Evolutionary conservation across 2,888 invertebrate genomes (phyloP).

Genomic region (Heteromyza rotundicornis): DNA sequence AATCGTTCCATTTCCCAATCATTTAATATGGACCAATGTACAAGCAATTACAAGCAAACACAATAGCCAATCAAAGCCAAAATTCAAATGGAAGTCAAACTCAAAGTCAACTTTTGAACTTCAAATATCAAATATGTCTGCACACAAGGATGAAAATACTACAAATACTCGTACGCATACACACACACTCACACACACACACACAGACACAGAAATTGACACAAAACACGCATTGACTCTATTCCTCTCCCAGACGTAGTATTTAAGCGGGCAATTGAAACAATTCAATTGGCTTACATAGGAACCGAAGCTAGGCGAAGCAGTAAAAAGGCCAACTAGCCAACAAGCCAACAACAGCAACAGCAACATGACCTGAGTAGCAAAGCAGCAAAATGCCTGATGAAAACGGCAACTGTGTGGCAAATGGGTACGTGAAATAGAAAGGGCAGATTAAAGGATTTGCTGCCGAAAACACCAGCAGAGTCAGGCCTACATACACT

Average conservation of each 20-base stretch:
- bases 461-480: conserved; percentile 28
- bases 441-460: conserved; percentile 50
- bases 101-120: conserved; percentile 1
- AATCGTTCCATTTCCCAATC: not conserved
- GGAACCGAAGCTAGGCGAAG: conserved; percentile 20
- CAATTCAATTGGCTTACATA: conserved; percentile 46
- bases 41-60: conserved; percentile 13
- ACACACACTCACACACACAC: not conserved
- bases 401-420: conserved; percentile 23
- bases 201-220: conserved; percentile 10
- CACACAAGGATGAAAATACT: not conserved
- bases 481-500: conserved; percentile 15
- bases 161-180: not conserved
- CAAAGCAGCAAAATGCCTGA: too few species aligned
- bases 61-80: conserved; percentile 9
- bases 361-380: too few species aligned
- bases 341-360: conserved; percentile 3
- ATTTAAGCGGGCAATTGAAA: conserved; percentile 42
- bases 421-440: conserved; percentile 36
- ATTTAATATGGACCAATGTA: conserved; percentile 11
- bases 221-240: conserved; percentile 14
- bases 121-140: conserved; percentile 18
- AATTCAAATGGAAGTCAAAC: conserved; percentile 11
- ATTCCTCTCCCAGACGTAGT: not conserved
- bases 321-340: conserved; percentile 8